Evolutionary conservation across 2,888 invertebrate genomes (phyloP).

Genomic region (Euproctis similis): DNA sequence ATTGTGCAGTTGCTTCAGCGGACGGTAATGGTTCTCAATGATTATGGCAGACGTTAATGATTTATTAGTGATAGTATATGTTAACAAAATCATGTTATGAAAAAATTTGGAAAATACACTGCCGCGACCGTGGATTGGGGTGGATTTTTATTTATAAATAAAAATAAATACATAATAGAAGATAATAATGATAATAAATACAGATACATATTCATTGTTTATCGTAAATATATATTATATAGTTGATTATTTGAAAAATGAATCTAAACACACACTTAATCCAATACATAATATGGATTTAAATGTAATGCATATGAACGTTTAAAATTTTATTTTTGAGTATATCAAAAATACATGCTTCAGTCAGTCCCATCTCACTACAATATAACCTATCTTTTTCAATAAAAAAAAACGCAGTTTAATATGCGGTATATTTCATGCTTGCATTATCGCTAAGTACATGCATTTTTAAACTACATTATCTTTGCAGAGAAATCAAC

Average conservation of each 20-base stretch:
- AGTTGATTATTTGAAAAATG: slow-evolving; percentile 18
- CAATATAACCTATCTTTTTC: neutral
- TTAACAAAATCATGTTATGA: slow-evolving; percentile 26
- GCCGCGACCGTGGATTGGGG: slow-evolving; percentile 48
- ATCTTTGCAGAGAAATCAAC: too few relatives aligned
- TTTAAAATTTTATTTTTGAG: too few relatives aligned
- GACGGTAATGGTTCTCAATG: slow-evolving; percentile 14
- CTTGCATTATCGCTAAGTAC: too few relatives aligned
- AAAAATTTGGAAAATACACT: slow-evolving; percentile 50
- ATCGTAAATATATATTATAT: slow-evolving; percentile 3
- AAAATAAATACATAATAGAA: slow-evolving; percentile 25
- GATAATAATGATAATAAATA: slow-evolving; percentile 31
- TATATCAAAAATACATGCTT: slow-evolving; percentile 57
- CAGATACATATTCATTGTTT: slow-evolving; percentile 11
- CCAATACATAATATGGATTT: too few relatives aligned
- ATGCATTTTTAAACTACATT: too few relatives aligned
- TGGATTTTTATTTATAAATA: slow-evolving; percentile 31
- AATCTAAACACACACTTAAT: slow-evolving; percentile 14
- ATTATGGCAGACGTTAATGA: too few relatives aligned
- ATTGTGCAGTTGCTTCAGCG: slow-evolving; percentile 28
- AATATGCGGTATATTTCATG: slow-evolving; percentile 28
- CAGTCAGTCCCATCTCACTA: slow-evolving; percentile 45
- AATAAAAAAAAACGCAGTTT: neutral
- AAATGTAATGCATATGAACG: too few relatives aligned
- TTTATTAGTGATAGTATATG: slow-evolving; percentile 35